These are phyloP conservation scores for Sebastes taczanowskii DNA, from an alignment of 2,797 vertebrate species.

Conservation along the genomic window DNA sequence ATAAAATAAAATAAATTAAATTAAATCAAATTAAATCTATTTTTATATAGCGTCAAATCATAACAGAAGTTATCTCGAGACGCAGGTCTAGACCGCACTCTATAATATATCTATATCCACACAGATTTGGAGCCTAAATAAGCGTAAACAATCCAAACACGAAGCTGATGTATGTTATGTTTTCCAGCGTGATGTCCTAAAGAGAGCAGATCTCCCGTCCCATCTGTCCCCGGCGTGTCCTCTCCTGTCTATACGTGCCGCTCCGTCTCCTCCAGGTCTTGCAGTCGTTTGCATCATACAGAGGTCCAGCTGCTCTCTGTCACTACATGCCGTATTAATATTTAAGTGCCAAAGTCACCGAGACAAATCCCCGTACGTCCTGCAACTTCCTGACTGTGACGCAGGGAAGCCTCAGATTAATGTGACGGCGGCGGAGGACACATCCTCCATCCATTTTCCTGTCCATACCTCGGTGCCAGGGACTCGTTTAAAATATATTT, in stretches of 20 bases:
- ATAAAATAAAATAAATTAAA: too few relatives aligned
- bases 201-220: background rate
- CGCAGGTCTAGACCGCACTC: too few relatives aligned
- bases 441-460: slow-evolving; percentile 15
- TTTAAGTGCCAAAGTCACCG: slow-evolving; percentile 28
- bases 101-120: too few relatives aligned
- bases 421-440: slow-evolving; percentile 7
- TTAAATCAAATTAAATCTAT: too few relatives aligned
- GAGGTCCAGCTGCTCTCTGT: slow-evolving; percentile 28
- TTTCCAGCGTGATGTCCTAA: too few relatives aligned
- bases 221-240: background rate
- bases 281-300: slow-evolving; percentile 35
- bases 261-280: slow-evolving; percentile 16
- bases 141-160: too few relatives aligned
- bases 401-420: slow-evolving; percentile 18
- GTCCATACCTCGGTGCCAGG: background rate
- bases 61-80: too few relatives aligned
- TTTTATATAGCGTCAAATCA: too few relatives aligned
- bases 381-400: slow-evolving; percentile 24
- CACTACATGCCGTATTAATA: slow-evolving; percentile 13
- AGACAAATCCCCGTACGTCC: slow-evolving; percentile 22
- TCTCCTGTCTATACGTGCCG: background rate
- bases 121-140: too few relatives aligned
- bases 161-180: too few relatives aligned
- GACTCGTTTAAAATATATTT: slow-evolving; percentile 23